Percentiles rank a stretch among this genome's conserved stretches.
These are phyloP conservation scores for Macrobrachium rosenbergii DNA, from an alignment of 1,140 invertebrate genomes.

Conservation along the genomic window DNA sequence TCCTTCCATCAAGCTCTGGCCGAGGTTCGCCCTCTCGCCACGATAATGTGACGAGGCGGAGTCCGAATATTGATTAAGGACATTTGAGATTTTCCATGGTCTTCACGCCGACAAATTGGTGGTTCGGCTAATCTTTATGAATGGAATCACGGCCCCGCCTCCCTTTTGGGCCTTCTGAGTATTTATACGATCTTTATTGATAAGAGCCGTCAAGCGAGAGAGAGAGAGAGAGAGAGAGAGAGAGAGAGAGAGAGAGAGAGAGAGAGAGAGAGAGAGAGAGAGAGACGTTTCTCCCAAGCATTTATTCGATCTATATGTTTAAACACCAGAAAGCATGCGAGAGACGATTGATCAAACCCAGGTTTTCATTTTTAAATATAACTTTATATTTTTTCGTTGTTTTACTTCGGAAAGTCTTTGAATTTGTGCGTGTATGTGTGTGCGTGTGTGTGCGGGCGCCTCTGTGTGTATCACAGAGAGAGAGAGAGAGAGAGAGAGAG, in stretches of 20 bases:
- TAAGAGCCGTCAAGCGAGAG: too few relatives aligned
- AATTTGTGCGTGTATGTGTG: background rate
- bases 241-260: too few relatives aligned
- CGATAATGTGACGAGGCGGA: constrained; percentile 36
- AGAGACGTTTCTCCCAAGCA: too few relatives aligned
- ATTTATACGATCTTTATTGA: too few relatives aligned
- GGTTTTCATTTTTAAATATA: too few relatives aligned
- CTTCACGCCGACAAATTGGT: constrained; percentile 44
- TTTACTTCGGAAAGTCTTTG: background rate
- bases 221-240: too few relatives aligned
- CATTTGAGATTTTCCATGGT: constrained; percentile 37
- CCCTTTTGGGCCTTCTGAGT: background rate
- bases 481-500: too few relatives aligned
- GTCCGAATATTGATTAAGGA: constrained; percentile 35
- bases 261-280: too few relatives aligned
- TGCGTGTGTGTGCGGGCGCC: background rate
- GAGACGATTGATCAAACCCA: too few relatives aligned
- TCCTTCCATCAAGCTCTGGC: background rate
- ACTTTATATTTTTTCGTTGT: too few relatives aligned
- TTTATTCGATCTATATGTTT: too few relatives aligned
- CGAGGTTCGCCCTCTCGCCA: background rate
- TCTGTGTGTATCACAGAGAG: background rate
- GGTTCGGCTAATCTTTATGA: constrained; percentile 1
- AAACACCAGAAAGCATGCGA: too few relatives aligned
- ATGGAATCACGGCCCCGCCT: constrained; percentile 19